Evolutionary conservation across 2,797 vertebrate genomes (phyloP), one percentile per base, ranked within the genome.

Genomic region (Trachurus trachurus): DNA sequence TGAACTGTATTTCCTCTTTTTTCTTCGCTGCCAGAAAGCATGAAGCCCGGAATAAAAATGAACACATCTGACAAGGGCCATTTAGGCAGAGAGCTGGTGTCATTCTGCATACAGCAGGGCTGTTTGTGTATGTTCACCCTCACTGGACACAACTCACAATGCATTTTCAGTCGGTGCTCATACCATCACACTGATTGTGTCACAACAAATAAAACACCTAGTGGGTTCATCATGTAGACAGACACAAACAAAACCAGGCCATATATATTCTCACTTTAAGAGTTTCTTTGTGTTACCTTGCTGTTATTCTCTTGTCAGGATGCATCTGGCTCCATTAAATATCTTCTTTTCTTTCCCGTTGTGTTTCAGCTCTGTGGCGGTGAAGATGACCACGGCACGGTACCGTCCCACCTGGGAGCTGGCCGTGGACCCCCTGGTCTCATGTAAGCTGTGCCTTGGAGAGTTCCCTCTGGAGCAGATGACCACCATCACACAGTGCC

Each of bases 361-460:
- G 19, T 61, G 34, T 80, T 52, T 50, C 65, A 95, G 93, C 90
- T 89, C 90, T 29, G 87, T 84, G 76, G 92, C 77, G 71, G 85
- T 85, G 64, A 96, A 96, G 90, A 99, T 99, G 98, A 98, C 96
- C 91, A 96, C 96, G n/a, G 97, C 97, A 81, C 95, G 97, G 90
- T 98, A 97, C 84, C 96, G 97, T 88, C 97, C 97, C 89, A 98
- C 97, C 37, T 99, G 98, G 98, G 98, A 99, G 93, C 95, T 99
- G 96, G 97, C 98, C 76, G 95, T 99, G 76, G 98, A 99, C 89
- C 98, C 98, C 0, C 92, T 99, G 90, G 96, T 99, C 71, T 98
- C 98, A 47, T 99, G 98, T 94, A 99, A 99, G 90, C 97, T 99
- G 89, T 99, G 98, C 83, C 97, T 99, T 65, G 98, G 98, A 89